phyloP scores from a whole-genome alignment of 2,113 vertebrate genomes.

The Malaclemys terrapin region DNA sequence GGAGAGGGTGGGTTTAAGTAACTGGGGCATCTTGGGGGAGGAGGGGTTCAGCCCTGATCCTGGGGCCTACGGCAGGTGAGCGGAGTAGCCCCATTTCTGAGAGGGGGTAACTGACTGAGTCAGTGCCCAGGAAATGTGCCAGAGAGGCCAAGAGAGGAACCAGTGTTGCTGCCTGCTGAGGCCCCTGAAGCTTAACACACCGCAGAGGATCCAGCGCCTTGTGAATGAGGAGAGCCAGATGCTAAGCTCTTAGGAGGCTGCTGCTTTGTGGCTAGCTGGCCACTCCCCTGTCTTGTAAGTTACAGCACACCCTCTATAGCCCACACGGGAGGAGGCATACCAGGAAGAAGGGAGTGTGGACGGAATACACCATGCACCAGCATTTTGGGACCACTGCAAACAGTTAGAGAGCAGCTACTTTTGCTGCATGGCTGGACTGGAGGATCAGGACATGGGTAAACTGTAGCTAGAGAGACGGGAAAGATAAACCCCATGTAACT shows the following conservation, averaged over 20 bases:
- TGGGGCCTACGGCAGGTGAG: too few relatives aligned
- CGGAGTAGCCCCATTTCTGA: too few relatives aligned
- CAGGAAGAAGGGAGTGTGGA: background rate
- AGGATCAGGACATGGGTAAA: background rate
- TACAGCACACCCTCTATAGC: background rate
- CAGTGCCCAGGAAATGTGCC: background rate
- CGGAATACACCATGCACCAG: background rate
- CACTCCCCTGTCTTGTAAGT: background rate
- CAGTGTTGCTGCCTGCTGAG: background rate
- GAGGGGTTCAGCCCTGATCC: too few relatives aligned
- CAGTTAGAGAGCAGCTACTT: background rate
- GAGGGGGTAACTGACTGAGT: background rate
- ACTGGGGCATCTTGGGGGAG: too few relatives aligned
- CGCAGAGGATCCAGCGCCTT: background rate
- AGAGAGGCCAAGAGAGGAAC: background rate
- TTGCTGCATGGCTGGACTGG: background rate
- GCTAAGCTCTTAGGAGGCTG: background rate
- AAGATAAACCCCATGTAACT: background rate
- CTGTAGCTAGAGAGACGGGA: background rate
- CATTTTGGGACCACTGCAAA: background rate
- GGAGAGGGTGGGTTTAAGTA: too few relatives aligned
- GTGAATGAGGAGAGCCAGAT: background rate
- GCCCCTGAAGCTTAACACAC: background rate
- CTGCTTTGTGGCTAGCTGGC: background rate
- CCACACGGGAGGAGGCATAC: background rate